Percentiles rank a stretch among this genome's conserved stretches.
These are phyloP conservation scores for Charadrius vociferus DNA, from an alignment of 2,113 vertebrate genomes.

Conservation along the genomic window DNA sequence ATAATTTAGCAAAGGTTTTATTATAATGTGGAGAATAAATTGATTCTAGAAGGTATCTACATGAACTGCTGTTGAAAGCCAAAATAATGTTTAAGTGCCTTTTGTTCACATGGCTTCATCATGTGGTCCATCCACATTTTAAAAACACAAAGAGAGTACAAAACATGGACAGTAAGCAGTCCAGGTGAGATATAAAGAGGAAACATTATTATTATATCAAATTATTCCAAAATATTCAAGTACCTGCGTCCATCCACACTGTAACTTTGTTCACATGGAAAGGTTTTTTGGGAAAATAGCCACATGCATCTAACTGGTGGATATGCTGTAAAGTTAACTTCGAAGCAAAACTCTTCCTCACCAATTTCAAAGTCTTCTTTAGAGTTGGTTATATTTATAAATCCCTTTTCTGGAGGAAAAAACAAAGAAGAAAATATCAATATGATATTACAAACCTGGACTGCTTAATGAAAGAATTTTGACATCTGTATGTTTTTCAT, in stretches of 20 bases:
- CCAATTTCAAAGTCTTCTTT: conserved; percentile 72
- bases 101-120: neutral
- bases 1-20: neutral
- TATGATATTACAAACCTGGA: neutral
- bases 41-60: neutral
- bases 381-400: conserved; percentile 79
- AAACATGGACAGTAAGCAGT: neutral
- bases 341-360: conserved; percentile 77
- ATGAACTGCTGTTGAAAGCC: neutral
- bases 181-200: neutral
- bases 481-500: neutral
- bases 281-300: conserved; percentile 70
- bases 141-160: neutral
- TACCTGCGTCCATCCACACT: conserved; percentile 73
- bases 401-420: conserved; percentile 77
- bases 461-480: neutral
- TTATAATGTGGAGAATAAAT: neutral
- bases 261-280: conserved; percentile 73
- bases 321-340: conserved; percentile 81
- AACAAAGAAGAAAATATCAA: neutral
- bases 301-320: conserved; percentile 84
- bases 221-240: neutral
- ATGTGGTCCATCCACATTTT: neutral
- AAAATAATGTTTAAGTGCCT: neutral
- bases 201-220: neutral